Conservation (phyloP, 2,888 invertebrate species). For the Lithophane socia region DNA sequence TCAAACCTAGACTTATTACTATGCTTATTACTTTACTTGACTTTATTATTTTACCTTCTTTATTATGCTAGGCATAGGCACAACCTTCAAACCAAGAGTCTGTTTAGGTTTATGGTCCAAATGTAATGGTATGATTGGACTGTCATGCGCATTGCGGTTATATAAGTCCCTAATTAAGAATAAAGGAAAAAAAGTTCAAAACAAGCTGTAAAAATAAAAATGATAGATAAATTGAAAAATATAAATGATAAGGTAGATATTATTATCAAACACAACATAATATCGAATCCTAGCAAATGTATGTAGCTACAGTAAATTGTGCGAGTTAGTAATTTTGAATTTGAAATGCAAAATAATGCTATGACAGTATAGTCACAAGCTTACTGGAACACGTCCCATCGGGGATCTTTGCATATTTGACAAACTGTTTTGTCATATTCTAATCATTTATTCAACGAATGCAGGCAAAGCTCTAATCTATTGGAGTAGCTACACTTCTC, state of each 20-base stretch:
- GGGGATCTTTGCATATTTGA: conserved; percentile 84
- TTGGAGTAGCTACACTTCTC: conserved; percentile 35
- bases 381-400: conserved; percentile 71
- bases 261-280: conserved; percentile 22
- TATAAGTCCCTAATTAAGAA: too few relatives aligned
- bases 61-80: too few relatives aligned
- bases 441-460: conserved; percentile 73
- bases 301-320: conserved; percentile 69
- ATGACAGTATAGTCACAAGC: conserved; percentile 71
- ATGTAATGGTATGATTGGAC: too few relatives aligned
- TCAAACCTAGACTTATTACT: not conserved
- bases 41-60: too few relatives aligned
- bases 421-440: conserved; percentile 80
- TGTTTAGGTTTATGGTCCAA: too few relatives aligned
- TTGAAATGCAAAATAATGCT: conserved; percentile 76
- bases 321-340: conserved; percentile 76
- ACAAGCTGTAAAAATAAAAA: too few relatives aligned
- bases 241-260: not conserved
- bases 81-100: not conserved
- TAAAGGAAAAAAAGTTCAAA: not conserved
- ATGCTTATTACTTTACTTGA: too few relatives aligned
- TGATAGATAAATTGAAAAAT: not conserved
- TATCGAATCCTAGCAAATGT: conserved; percentile 61
- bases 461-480: conserved; percentile 51
- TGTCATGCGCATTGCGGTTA: too few relatives aligned